phyloP scores from a whole-genome alignment of 2,113 vertebrate species.

The Pseudonaja textilis region DNA sequence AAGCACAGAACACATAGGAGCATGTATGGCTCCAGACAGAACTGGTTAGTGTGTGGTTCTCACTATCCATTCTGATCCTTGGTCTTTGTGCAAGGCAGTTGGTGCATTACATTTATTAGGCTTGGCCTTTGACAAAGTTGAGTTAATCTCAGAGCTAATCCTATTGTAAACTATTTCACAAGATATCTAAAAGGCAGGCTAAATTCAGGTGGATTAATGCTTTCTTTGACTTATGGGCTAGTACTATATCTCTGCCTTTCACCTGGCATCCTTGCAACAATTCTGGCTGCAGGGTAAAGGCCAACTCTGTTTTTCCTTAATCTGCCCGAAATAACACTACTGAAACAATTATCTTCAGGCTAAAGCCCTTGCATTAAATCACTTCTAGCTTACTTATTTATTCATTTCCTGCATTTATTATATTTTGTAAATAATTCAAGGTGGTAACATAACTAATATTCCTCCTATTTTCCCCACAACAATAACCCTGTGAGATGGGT shows the following conservation, averaged over 20 bases:
- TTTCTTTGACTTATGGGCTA: background rate
- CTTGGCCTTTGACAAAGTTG: background rate
- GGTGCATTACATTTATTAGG: background rate
- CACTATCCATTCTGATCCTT: background rate
- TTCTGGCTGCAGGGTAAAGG: background rate
- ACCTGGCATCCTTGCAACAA: background rate
- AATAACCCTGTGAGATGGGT: background rate
- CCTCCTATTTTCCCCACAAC: background rate
- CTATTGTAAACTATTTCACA: background rate
- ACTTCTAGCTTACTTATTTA: background rate
- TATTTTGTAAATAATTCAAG: background rate
- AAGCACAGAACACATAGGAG: background rate
- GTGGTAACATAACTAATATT: background rate
- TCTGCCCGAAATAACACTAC: background rate
- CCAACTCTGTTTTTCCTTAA: background rate
- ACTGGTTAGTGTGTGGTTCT: background rate
- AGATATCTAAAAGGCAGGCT: background rate
- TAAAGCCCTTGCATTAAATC: background rate
- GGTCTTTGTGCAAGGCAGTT: background rate
- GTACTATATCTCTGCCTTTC: background rate
- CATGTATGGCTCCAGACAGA: background rate
- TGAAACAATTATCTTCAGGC: background rate
- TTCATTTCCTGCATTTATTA: background rate
- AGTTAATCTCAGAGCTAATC: background rate
- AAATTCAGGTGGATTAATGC: background rate